Evolutionary conservation across 2,888 invertebrate genomes (phyloP).

Genomic region (Polyommatus icarus): DNA sequence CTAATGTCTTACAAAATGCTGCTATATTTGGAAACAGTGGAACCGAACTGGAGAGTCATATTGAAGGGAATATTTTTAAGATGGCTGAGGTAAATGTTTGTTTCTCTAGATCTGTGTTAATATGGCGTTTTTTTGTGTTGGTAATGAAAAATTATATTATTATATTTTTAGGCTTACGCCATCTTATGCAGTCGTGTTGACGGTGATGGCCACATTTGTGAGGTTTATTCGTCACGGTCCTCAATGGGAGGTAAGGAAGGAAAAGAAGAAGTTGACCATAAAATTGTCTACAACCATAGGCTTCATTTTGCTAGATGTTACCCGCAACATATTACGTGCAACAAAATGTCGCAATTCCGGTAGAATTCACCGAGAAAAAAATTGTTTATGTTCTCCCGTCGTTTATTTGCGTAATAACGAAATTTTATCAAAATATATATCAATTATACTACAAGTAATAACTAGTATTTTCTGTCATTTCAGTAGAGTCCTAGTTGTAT

Average conservation of each 20-base stretch:
- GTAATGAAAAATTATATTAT: not conserved
- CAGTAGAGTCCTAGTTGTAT: too few relatives aligned
- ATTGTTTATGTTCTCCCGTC: too few relatives aligned
- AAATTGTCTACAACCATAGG: not conserved
- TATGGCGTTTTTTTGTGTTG: not conserved
- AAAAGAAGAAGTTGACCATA: not conserved
- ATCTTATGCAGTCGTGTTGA: slow-evolving; percentile 47
- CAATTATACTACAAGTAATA: too few relatives aligned
- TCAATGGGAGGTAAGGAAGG: slow-evolving; percentile 51
- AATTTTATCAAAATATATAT: not conserved
- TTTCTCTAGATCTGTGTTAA: not conserved
- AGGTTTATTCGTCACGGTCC: slow-evolving; percentile 60
- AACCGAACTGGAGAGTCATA: slow-evolving; percentile 42
- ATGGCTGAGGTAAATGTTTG: slow-evolving; percentile 47
- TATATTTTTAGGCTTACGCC: slow-evolving; percentile 48
- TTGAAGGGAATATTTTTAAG: slow-evolving; percentile 45
- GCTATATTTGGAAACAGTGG: slow-evolving; percentile 42
- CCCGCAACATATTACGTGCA: too few relatives aligned
- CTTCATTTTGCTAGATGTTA: not conserved
- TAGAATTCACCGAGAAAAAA: too few relatives aligned
- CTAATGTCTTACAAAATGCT: slow-evolving; percentile 47
- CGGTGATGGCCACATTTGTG: slow-evolving; percentile 51
- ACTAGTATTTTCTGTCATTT: too few relatives aligned
- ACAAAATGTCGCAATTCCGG: too few relatives aligned
- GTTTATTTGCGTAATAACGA: too few relatives aligned